Base-by-base conservation (phyloP, 2,888 invertebrate species). In the Conops quadrifasciatus region DNA sequence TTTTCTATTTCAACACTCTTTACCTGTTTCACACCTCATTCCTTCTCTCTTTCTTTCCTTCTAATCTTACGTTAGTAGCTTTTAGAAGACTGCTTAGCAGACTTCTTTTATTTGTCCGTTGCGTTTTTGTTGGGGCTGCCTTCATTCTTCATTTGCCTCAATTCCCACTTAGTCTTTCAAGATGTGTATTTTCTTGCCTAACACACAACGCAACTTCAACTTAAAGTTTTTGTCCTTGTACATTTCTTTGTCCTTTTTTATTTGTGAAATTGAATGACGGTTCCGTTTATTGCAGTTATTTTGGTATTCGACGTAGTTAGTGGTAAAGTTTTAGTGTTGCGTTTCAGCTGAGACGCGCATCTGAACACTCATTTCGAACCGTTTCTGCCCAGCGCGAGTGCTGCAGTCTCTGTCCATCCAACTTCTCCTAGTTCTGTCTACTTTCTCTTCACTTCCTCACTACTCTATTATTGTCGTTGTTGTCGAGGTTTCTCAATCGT, bases 61-160 rank as follows among this genome's bases (percentile, higher is more conserved):
- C 58, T 67, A 67, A 67, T 67, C 67, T 21, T 58, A 36, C 56
- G 45, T 58, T 45, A 67, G 24, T 67, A 36, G 58, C 56, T 67
- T 67, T 67, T 58, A 67, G 58, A 13, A 58, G 36, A 30, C 63
- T n/a, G n/a, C n/a, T n/a, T n/a, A n/a, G n/a, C n/a, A n/a, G n/a
- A 63, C 28, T 53, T 21, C 66, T 66, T 53, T 53, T 53, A 53
- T 24, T 51, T 63, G 60, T n/a, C 19, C 13, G 56, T 24, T 56
- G 26, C 28, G 28, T 19, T 56, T 24, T 56, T 56, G 13, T 1
- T 58, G 5, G 58, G 13, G 4, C n/a, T 62, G 13, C 49, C n/a
- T 56, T 58, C 28, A 56, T 24, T 56, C n/a, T 56, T 24, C 11
- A n/a, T 53, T 56, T 66, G 2, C 16, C 30, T 36, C 0, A 28